Evolutionary conservation across 2,888 invertebrate species (phyloP), one percentile per base, ranked within the genome.

Genomic region (Aspidiotus destructor): DNA sequence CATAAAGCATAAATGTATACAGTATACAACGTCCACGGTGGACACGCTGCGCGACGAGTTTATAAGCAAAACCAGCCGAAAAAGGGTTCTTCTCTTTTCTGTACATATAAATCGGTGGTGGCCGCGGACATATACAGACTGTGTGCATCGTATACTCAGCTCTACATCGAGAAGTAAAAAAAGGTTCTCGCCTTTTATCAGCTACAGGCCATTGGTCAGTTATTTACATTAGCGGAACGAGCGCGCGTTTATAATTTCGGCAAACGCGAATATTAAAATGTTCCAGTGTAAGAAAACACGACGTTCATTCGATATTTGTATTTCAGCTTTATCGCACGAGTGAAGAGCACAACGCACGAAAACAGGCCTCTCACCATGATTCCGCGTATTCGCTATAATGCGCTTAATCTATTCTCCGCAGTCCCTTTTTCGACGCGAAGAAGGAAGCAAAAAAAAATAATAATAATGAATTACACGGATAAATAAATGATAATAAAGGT

Each of bases 131-230:
- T 5, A 28, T 28, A 28, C 28, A 28, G 28, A 28, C 28, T 28
- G 28, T 28, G 28, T 28, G 28, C 28, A 28, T 28, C 28, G 28
- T 28, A 28, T 28, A 28, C 28, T 28, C 28, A 28, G 28, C 28
- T 28, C 28, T 28, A 28, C 28, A 28, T 28, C 28, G 28, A 28
- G n/a, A 48, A 48, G n/a, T 13, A 48, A 63, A 63, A 63, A 63
- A 63, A 63, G 63, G 63, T 63, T 63, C 48, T 53, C 63, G 63
- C 41, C 48, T 63, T 63, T 63, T 63, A 63, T 63, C 63, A 63
- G 63, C 63, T 63, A 53, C 53, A 52, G 53, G 63, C 52, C 53
- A 63, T 63, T 63, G 63, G 63, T 63, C 54, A 63, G 63, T 63
- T 63, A 63, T 63, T 63, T 63, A 63, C 63, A 63, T 63, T 63